A percentile compares a stretch with the other conserved stretches of the same genome.
These are phyloP conservation scores for Yponomeuta malinellus DNA, from an alignment of 2,888 invertebrate genomes.

Conservation along the genomic window DNA sequence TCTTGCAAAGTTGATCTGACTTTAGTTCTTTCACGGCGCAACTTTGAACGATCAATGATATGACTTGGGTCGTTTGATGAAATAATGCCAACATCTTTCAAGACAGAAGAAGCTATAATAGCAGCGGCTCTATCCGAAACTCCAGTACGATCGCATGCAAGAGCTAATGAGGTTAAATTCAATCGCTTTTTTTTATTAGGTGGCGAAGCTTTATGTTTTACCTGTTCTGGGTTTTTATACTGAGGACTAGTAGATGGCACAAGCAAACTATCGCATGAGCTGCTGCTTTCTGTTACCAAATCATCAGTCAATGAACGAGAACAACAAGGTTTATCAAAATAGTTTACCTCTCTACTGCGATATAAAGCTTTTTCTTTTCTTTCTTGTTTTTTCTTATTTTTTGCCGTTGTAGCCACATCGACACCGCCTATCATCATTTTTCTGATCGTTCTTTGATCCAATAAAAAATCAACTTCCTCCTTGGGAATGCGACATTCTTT, in stretches of 20 bases:
- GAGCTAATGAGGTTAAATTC: background rate
- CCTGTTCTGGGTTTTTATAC: background rate
- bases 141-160: slow-evolving; percentile 8
- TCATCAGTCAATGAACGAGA: background rate
- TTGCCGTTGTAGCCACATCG: no score
- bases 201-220: background rate
- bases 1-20: background rate
- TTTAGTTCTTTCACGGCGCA: slow-evolving; percentile 10
- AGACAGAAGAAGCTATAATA: no score
- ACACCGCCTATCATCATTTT: background rate
- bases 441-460: background rate
- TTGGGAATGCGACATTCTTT: background rate
- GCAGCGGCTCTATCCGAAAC: slow-evolving; percentile 8
- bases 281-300: background rate
- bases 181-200: background rate
- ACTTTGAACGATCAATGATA: background rate
- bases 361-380: background rate
- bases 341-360: background rate
- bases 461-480: background rate
- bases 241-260: background rate
- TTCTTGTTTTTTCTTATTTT: no score
- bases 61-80: background rate
- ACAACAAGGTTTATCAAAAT: background rate
- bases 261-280: background rate
- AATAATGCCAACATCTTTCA: background rate